These are phyloP conservation scores for Sakesphorus luctuosus DNA, from an alignment of 2,113 vertebrate species.

Conservation along the genomic window DNA sequence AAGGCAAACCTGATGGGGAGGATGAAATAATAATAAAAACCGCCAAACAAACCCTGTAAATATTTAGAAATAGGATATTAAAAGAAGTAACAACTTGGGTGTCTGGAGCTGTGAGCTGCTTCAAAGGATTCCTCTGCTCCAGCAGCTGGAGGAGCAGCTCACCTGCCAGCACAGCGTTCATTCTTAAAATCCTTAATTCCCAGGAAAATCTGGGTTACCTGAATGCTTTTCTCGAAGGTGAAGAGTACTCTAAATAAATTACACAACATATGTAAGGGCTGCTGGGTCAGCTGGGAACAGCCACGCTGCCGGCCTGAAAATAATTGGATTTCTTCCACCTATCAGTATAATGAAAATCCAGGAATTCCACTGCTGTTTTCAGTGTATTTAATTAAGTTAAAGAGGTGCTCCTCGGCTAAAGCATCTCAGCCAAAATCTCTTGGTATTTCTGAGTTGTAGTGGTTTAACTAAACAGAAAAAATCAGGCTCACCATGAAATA, in stretches of 20 bases:
- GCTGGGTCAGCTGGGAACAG: not conserved
- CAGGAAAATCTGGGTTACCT: conserved; percentile 43
- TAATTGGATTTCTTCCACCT: not conserved
- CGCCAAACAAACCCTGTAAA: not conserved
- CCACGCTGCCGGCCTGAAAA: not conserved
- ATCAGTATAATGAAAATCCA: not conserved
- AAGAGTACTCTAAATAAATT: conserved; percentile 19
- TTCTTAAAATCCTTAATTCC: conserved; percentile 31
- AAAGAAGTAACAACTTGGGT: not conserved
- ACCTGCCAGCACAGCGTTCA: conserved; percentile 53
- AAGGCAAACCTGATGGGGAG: not conserved
- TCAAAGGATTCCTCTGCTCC: conserved; percentile 14
- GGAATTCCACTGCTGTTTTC: not conserved
- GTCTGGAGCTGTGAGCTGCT: conserved; percentile 24
- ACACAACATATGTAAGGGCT: not conserved
- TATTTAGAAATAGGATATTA: conserved; percentile 9
- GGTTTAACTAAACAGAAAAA: not conserved
- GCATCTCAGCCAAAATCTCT: not conserved
- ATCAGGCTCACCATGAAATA: fast-evolving
- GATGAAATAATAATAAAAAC: not conserved
- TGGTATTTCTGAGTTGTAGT: fast-evolving
- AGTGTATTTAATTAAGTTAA: not conserved
- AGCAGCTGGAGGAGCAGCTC: conserved; percentile 16
- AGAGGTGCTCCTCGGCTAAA: not conserved
- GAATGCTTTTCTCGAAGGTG: not conserved